Evolutionary conservation across 2,113 vertebrate species (phyloP).

Genomic region (Empidonax alnorum): DNA sequence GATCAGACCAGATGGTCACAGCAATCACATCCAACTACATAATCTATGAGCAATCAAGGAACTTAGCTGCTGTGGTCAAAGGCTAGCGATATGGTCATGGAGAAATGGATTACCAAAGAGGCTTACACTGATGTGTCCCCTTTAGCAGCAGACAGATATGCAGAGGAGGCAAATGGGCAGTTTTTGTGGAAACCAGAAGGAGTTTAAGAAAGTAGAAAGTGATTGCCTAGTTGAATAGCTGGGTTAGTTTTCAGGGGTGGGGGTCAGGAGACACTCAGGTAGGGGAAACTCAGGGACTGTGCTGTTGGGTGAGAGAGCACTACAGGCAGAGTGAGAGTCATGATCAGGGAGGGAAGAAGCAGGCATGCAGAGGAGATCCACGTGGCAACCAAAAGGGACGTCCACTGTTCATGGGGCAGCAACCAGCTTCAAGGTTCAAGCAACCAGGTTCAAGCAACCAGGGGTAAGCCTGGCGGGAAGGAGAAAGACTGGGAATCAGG

Average conservation of each 20-base stretch:
- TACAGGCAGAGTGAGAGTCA: background rate
- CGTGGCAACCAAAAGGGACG: background rate
- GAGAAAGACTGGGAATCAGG: rapidly evolving
- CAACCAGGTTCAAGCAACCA: no score
- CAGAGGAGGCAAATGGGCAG: background rate
- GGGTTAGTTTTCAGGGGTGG: rapidly evolving
- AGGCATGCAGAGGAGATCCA: background rate
- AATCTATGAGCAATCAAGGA: conserved; percentile 35
- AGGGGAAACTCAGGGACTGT: background rate
- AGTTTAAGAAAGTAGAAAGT: background rate
- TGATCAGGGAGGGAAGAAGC: background rate
- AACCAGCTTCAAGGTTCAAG: no score
- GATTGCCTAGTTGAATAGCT: background rate
- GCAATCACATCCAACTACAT: background rate
- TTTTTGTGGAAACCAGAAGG: background rate
- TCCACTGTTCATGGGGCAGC: background rate
- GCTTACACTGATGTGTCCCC: rapidly evolving
- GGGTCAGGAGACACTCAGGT: rapidly evolving
- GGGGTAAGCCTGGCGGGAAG: background rate
- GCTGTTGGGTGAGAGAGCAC: background rate
- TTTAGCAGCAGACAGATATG: background rate
- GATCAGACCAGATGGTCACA: conserved; percentile 46
- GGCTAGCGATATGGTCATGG: rapidly evolving
- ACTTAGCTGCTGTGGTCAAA: background rate
- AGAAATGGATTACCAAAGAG: background rate